These are phyloP conservation scores for Leptinotarsa peninsularis DNA, from an alignment of 2,888 invertebrate genomes.

Conservation along the genomic window DNA sequence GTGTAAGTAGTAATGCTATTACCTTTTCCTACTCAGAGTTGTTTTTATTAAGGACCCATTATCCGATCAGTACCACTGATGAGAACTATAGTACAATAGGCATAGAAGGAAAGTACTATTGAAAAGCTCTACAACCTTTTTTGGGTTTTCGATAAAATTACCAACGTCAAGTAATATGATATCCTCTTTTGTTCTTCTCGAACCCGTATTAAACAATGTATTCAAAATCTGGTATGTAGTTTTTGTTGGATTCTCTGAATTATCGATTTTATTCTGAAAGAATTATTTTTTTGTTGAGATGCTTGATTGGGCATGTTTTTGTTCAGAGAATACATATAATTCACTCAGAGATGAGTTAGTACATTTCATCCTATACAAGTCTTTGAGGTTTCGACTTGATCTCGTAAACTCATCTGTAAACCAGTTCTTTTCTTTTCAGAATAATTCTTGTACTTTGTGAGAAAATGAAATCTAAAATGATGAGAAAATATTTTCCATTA, in stretches of 20 bases:
- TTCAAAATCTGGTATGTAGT: constrained; percentile 21
- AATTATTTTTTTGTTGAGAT: background rate
- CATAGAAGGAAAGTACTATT: constrained; percentile 17
- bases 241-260: constrained; percentile 13
- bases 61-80: too few relatives aligned
- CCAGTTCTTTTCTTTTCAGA: background rate
- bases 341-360: background rate
- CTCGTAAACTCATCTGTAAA: background rate
- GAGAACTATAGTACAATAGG: background rate
- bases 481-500: background rate
- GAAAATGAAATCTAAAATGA: background rate
- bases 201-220: background rate
- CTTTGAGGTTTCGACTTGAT: constrained; percentile 1
- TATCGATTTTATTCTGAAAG: background rate
- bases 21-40: too few relatives aligned
- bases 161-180: background rate
- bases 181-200: background rate
- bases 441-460: background rate
- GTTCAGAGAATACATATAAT: background rate
- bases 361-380: background rate
- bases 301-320: background rate
- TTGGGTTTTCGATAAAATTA: background rate
- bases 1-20: too few relatives aligned
- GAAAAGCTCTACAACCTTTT: constrained; percentile 2
- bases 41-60: too few relatives aligned